These are phyloP conservation scores for Australoheros facetus DNA, from an alignment of 2,797 vertebrate genomes.

Conservation along the genomic window DNA sequence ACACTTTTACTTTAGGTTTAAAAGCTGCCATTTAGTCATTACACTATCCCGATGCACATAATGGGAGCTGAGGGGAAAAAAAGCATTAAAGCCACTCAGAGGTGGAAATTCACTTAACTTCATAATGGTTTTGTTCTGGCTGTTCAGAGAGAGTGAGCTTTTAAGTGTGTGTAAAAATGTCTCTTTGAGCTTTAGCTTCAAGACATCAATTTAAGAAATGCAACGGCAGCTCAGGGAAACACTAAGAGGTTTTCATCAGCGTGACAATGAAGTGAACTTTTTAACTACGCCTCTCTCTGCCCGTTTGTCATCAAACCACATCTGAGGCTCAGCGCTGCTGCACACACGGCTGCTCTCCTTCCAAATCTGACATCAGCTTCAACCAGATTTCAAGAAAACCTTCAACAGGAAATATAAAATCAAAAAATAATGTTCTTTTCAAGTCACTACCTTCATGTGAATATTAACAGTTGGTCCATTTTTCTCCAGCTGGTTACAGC, in stretches of 20 bases:
- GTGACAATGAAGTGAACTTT: neutral
- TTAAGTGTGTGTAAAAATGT: slow-evolving; percentile 5
- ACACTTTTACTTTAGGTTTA: slow-evolving; percentile 4
- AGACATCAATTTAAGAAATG: neutral
- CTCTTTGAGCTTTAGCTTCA: neutral
- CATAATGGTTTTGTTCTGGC: neutral
- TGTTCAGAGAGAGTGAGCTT: neutral
- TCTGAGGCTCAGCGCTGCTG: neutral
- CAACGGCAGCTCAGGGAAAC: neutral
- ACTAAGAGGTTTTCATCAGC: neutral
- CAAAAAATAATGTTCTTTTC: no score
- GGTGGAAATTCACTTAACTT: slow-evolving; percentile 17
- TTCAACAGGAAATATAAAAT: no score
- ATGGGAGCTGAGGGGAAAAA: neutral
- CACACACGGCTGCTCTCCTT: neutral
- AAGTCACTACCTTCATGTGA: no score
- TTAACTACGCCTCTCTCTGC: neutral
- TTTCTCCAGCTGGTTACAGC: no score
- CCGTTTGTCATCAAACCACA: neutral
- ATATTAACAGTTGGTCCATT: no score
- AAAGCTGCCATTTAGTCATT: slow-evolving; percentile 8
- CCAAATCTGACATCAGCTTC: neutral
- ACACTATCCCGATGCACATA: slow-evolving; percentile 9
- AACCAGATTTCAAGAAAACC: no score
- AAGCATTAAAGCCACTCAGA: slow-evolving; percentile 29